These are phyloP conservation scores for Sarcophaga peregrina DNA, from an alignment of 1,140 invertebrate species.

Conservation along the genomic window DNA sequence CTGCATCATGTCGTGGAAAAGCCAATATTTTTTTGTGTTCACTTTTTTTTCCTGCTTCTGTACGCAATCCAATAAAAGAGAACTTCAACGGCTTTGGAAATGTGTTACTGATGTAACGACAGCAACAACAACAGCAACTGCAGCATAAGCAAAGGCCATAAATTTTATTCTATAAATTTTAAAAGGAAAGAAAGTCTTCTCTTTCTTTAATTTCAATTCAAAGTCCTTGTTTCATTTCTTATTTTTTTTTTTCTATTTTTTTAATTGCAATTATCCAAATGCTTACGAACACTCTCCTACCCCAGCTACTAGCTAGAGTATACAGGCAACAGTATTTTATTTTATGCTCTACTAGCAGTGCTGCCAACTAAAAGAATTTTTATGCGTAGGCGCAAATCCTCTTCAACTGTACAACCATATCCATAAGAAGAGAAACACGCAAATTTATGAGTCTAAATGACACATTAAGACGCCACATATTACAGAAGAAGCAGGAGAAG, in stretches of 20 bases:
- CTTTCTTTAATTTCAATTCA: too few species aligned
- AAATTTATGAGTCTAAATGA: slow-evolving; percentile 46
- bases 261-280: background rate
- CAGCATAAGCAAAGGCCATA: background rate
- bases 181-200: too few species aligned
- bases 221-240: too few species aligned
- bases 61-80: background rate
- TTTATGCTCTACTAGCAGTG: slow-evolving; percentile 12
- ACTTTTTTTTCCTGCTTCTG: background rate
- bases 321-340: background rate
- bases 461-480: slow-evolving; percentile 35
- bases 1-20: too few species aligned
- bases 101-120: background rate
- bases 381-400: slow-evolving; percentile 47
- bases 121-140: background rate
- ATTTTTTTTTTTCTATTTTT: background rate
- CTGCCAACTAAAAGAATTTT: slow-evolving; percentile 42
- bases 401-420: slow-evolving; percentile 21
- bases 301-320: background rate
- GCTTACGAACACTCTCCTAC: background rate
- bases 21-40: background rate
- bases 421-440: too few species aligned
- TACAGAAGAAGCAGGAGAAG: too few species aligned
- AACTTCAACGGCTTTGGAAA: background rate
- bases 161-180: too few species aligned